Conservation (phyloP, 2,888 invertebrate species). For the Ptilodon capucinus region DNA sequence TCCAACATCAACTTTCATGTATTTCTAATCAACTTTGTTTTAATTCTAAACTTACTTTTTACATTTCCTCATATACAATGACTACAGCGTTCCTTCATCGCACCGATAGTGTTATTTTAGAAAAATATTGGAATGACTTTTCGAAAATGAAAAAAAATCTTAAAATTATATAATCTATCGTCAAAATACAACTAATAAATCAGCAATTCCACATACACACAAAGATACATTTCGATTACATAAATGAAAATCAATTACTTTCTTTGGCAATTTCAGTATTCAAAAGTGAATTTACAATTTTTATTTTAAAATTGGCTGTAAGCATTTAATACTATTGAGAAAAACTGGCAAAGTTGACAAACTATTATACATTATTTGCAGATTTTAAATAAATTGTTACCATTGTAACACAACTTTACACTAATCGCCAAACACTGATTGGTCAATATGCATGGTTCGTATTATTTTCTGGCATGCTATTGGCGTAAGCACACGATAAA, state of each 20-base stretch:
- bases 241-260: conserved; percentile 64
- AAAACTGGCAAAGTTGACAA: conserved; percentile 67
- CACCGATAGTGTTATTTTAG: conserved; percentile 69
- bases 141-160: conserved; percentile 38
- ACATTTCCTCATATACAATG: conserved; percentile 70
- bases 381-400: conserved; percentile 37
- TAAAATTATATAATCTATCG: conserved; percentile 51
- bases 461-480: conserved; percentile 9
- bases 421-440: conserved; percentile 6
- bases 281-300: conserved; percentile 81
- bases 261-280: conserved; percentile 80
- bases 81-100: conserved; percentile 61
- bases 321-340: conserved; percentile 72
- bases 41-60: conserved; percentile 77
- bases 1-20: conserved; percentile 74
- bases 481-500: conserved; percentile 8
- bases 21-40: conserved; percentile 74
- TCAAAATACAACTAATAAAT: conserved; percentile 47
- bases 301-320: conserved; percentile 62
- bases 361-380: conserved; percentile 62
- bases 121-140: conserved; percentile 78
- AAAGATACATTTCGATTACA: conserved; percentile 43
- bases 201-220: conserved; percentile 60
- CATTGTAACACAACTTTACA: conserved; percentile 23
- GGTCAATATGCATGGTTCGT: conserved; percentile 1